Conservation (phyloP, 2,797 vertebrate genomes). For the Enteromius anoplus region DNA sequence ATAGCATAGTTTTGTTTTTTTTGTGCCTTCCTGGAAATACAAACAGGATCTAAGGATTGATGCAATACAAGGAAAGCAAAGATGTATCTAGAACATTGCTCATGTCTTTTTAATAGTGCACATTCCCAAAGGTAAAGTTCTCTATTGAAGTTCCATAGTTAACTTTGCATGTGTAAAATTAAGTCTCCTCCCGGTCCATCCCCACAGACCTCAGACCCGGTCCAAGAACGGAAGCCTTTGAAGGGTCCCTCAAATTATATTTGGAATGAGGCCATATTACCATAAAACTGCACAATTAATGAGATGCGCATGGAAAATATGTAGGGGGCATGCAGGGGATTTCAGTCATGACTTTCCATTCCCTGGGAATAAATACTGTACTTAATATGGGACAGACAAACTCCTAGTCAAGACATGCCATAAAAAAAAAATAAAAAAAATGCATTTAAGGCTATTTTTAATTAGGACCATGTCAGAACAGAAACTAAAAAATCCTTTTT, state of each 20-base stretch:
- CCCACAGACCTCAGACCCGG: constrained; percentile 32
- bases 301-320: constrained; percentile 32
- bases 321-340: not conserved
- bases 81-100: constrained; percentile 62
- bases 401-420: not conserved
- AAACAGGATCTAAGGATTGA: not conserved
- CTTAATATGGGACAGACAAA: constrained; percentile 13
- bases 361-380: constrained; percentile 11
- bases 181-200: constrained; percentile 47
- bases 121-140: constrained; percentile 53
- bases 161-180: constrained; percentile 56
- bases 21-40: not conserved
- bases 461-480: not conserved
- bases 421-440: not conserved
- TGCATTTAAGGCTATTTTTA: not conserved
- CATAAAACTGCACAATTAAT: constrained; percentile 52
- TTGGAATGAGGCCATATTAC: constrained; percentile 50
- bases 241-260: constrained; percentile 46
- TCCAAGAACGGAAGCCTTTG: constrained; percentile 48
- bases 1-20: not conserved
- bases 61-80: constrained; percentile 29
- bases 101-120: constrained; percentile 57
- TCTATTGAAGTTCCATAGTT: constrained; percentile 57
- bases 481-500: not conserved
- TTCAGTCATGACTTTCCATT: constrained; percentile 11